These are phyloP conservation scores for Toxotes lorentzi DNA, from an alignment of 2,797 vertebrate species.

Conservation along the genomic window DNA sequence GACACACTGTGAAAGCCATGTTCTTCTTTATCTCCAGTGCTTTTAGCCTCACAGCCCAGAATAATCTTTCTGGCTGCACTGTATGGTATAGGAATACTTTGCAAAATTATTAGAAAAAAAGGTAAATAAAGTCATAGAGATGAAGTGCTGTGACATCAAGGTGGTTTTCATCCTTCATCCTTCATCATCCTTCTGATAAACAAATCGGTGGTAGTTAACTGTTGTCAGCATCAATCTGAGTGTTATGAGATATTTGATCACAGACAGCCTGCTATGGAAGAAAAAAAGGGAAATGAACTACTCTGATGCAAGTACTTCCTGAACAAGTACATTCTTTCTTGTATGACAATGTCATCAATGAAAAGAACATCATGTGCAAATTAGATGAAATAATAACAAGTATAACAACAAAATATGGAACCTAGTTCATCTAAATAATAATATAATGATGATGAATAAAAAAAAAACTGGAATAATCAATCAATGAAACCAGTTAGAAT, in stretches of 20 bases:
- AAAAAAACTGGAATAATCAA: too few relatives aligned
- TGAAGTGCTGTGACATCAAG: not conserved
- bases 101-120: too few relatives aligned
- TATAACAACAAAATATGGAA: not conserved
- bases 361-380: not conserved
- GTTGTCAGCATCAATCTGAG: not conserved
- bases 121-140: too few relatives aligned
- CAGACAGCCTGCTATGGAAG: not conserved
- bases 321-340: not conserved
- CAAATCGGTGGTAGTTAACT: not conserved
- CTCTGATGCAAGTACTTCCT: constrained; percentile 4
- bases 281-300: not conserved
- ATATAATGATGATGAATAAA: too few relatives aligned
- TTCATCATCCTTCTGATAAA: constrained; percentile 21
- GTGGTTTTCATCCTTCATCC: not conserved
- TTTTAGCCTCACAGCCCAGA: constrained; percentile 15
- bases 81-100: too few relatives aligned
- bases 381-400: not conserved
- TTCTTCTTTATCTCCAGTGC: constrained; percentile 33
- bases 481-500: not conserved
- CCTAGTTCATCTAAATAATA: not conserved
- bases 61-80: not conserved
- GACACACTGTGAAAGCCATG: constrained; percentile 37
- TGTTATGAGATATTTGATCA: constrained; percentile 14
- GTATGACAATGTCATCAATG: not conserved